A percentile compares a stretch with the other conserved stretches of the same genome.
phyloP scores from a whole-genome alignment of 2,888 invertebrate species.

The Drosophila longiperda region DNA sequence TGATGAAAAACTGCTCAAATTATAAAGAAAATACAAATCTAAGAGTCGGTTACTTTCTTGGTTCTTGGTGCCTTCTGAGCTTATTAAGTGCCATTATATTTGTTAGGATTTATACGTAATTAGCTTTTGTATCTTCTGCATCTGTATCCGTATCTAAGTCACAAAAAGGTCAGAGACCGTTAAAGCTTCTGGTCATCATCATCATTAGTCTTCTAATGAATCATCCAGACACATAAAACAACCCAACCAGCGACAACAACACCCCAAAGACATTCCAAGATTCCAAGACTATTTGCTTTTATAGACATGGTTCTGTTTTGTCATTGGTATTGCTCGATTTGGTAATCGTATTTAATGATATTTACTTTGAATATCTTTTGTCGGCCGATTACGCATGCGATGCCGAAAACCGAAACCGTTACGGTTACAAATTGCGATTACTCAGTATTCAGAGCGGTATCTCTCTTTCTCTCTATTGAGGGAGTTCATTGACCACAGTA shows the following conservation, averaged over 20 bases:
- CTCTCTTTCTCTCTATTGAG: background rate
- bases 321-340: conserved; percentile 61
- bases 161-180: conserved; percentile 66
- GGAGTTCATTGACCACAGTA: conserved; percentile 55
- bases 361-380: conserved; percentile 59
- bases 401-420: conserved; percentile 57
- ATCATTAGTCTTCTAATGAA: conserved; percentile 56
- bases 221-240: conserved; percentile 25
- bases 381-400: conserved; percentile 61
- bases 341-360: conserved; percentile 77
- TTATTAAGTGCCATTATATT: conserved; percentile 68
- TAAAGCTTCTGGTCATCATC: conserved; percentile 75
- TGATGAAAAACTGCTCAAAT: conserved; percentile 6
- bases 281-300: conserved; percentile 38
- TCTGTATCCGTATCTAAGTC: conserved; percentile 5
- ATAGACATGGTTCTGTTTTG: conserved; percentile 44
- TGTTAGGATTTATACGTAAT: conserved; percentile 63
- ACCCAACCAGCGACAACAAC: conserved; percentile 2
- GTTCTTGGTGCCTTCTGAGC: conserved; percentile 38
- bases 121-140: conserved; percentile 49
- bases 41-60: conserved; percentile 25
- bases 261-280: conserved; percentile 10
- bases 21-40: conserved; percentile 1
- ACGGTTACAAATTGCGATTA: conserved; percentile 64
- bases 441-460: conserved; percentile 44